These are phyloP conservation scores for Otolemur garnettii DNA, from an alignment of 2,113 vertebrate genomes.

Conservation along the genomic window DNA sequence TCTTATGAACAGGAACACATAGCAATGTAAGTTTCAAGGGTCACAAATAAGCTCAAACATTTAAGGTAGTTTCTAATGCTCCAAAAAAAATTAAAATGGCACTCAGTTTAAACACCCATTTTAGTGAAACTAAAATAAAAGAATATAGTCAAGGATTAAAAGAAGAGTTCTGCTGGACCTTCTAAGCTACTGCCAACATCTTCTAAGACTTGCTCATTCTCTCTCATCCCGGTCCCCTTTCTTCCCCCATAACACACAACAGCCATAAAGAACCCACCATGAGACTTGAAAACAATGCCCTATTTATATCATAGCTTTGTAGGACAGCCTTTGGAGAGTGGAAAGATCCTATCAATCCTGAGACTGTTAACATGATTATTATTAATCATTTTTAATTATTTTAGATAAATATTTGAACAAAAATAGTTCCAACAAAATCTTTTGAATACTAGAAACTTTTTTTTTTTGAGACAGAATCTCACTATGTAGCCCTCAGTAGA, in stretches of 20 bases:
- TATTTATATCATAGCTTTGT: background rate
- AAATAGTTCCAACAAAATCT: background rate
- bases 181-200: background rate
- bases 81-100: background rate
- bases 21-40: constrained; percentile 23
- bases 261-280: background rate
- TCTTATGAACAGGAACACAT: constrained; percentile 4
- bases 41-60: background rate
- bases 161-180: background rate
- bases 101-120: background rate
- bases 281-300: background rate
- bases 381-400: background rate
- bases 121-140: background rate
- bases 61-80: background rate
- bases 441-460: background rate
- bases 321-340: background rate
- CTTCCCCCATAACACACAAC: rapidly evolving
- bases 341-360: background rate
- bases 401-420: background rate
- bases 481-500: too few relatives aligned
- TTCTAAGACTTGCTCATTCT: background rate
- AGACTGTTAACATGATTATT: background rate
- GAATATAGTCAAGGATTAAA: background rate
- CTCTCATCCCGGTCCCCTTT: too few relatives aligned
- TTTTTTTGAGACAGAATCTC: too few relatives aligned